A percentile compares a stretch with the other conserved stretches of the same genome.
Evolutionary conservation across 1,140 invertebrate genomes (phyloP).

Genomic region (Drosophila tani): DNA sequence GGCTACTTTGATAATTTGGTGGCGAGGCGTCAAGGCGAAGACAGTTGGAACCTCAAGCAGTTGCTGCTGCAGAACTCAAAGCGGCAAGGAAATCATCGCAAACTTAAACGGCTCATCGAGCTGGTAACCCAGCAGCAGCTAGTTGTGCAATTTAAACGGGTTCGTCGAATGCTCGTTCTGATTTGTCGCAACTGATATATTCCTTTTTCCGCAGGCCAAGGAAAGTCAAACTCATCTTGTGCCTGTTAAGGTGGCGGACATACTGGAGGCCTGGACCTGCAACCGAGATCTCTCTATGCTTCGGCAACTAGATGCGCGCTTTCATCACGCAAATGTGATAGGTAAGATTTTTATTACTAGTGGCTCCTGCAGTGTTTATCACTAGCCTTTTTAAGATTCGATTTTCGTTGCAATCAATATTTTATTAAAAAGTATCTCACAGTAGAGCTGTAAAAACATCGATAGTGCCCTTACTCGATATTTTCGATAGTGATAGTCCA

Average conservation of each 20-base stretch:
- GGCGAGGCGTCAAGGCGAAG: not conserved
- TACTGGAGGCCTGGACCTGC: constrained; percentile 66
- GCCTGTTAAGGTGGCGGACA: constrained; percentile 65
- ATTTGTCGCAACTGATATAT: not conserved
- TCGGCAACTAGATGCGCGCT: constrained; percentile 69
- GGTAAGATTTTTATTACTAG: constrained; percentile 42
- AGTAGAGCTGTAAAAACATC: too few relatives aligned
- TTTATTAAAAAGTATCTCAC: too few relatives aligned
- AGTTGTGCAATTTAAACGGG: constrained; percentile 70
- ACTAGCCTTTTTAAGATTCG: too few relatives aligned
- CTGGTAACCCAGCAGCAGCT: constrained; percentile 67
- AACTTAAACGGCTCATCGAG: constrained; percentile 74
- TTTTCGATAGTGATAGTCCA: too few relatives aligned
- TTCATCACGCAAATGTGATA: constrained; percentile 73
- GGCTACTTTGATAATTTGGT: constrained; percentile 51
- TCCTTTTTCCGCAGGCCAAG: constrained; percentile 31
- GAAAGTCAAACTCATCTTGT: constrained; percentile 46
- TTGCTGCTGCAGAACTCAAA: constrained; percentile 74
- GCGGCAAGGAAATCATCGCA: constrained; percentile 72
- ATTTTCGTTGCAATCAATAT: too few relatives aligned
- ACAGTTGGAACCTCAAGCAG: constrained; percentile 59
- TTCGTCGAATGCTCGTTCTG: constrained; percentile 22
- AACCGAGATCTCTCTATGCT: constrained; percentile 72
- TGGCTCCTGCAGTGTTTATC: too few relatives aligned
- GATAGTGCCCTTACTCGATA: too few relatives aligned